These are phyloP conservation scores for Trachelus troglodyta DNA, from an alignment of 2,888 invertebrate genomes.

Conservation along the genomic window DNA sequence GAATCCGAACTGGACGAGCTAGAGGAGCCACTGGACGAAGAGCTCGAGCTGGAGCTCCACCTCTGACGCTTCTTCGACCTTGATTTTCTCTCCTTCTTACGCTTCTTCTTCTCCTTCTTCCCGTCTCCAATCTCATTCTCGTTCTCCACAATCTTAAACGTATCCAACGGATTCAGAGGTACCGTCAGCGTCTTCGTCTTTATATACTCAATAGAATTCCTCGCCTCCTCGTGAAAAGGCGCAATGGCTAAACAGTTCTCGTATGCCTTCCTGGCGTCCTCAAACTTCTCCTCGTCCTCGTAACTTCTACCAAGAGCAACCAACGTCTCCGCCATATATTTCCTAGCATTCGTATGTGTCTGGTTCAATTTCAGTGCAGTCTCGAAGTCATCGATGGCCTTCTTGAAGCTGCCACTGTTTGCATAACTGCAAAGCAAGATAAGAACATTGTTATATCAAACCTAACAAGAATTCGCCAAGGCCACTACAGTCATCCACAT, in stretches of 20 bases:
- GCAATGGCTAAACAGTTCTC: conserved; percentile 85
- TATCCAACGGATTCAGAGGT: conserved; percentile 53
- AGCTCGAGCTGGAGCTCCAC: conserved; percentile 73
- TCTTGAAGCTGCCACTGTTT: conserved; percentile 92
- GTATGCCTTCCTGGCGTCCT: conserved; percentile 87
- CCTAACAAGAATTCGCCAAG: conserved; percentile 10
- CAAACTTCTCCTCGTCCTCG: conserved; percentile 87
- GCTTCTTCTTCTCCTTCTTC: conserved; percentile 66
- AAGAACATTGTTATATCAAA: conserved; percentile 13
- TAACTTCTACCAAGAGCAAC: conserved; percentile 90
- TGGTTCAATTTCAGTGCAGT: conserved; percentile 89
- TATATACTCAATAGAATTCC: conserved; percentile 83
- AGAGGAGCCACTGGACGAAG: conserved; percentile 76
- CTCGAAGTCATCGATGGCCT: conserved; percentile 95
- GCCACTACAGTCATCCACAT: not conserved
- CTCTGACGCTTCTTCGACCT: conserved; percentile 62
- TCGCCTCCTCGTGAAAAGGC: conserved; percentile 89
- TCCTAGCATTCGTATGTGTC: conserved; percentile 91
- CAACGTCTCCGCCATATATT: conserved; percentile 93
- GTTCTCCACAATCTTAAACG: conserved; percentile 58
- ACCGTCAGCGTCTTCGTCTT: conserved; percentile 73
- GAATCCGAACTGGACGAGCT: conserved; percentile 72
- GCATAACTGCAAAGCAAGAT: conserved; percentile 72
- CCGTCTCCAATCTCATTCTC: conserved; percentile 57
- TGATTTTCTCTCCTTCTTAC: conserved; percentile 65